Percentiles rank a stretch among this genome's conserved stretches.
Evolutionary conservation across 2,888 invertebrate species (phyloP).

Genomic region (Trissoscelio sp.): DNA sequence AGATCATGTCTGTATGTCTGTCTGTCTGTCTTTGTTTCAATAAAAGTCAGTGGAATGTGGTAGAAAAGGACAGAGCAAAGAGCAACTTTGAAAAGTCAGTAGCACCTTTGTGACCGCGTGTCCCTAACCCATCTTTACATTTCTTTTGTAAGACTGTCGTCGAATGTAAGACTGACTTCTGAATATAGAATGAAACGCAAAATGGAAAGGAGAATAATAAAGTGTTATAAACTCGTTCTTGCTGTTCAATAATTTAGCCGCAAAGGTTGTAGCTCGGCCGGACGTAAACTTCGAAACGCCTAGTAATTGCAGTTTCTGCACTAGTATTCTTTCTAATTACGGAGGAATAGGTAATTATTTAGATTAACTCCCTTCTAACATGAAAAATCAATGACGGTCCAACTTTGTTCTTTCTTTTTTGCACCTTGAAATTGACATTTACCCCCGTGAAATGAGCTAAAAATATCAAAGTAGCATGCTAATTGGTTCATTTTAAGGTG

Average conservation of each 20-base stretch:
- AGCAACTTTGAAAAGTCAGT: neutral
- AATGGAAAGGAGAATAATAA: conserved; percentile 60
- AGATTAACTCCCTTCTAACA: too few relatives aligned
- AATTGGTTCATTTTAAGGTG: too few relatives aligned
- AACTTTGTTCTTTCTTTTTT: too few relatives aligned
- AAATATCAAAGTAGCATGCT: too few relatives aligned
- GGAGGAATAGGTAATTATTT: too few relatives aligned
- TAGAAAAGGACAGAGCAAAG: neutral
- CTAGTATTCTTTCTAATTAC: conserved; percentile 38
- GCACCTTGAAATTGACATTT: too few relatives aligned
- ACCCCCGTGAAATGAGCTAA: too few relatives aligned
- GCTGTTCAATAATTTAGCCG: conserved; percentile 53
- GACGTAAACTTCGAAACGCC: conserved; percentile 43
- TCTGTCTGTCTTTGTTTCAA: too few relatives aligned
- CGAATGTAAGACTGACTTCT: conserved; percentile 22
- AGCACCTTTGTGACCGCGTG: neutral
- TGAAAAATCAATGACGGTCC: too few relatives aligned
- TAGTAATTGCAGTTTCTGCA: conserved; percentile 32
- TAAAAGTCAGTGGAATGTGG: too few relatives aligned
- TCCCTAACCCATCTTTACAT: conserved; percentile 31
- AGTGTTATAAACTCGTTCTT: conserved; percentile 59
- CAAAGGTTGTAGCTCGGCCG: conserved; percentile 17
- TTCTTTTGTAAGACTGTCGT: conserved; percentile 29
- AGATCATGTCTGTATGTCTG: too few relatives aligned
- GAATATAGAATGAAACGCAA: conserved; percentile 50